phyloP scores from a whole-genome alignment of 2,888 invertebrate genomes.

The Pristionchus japonicus region DNA sequence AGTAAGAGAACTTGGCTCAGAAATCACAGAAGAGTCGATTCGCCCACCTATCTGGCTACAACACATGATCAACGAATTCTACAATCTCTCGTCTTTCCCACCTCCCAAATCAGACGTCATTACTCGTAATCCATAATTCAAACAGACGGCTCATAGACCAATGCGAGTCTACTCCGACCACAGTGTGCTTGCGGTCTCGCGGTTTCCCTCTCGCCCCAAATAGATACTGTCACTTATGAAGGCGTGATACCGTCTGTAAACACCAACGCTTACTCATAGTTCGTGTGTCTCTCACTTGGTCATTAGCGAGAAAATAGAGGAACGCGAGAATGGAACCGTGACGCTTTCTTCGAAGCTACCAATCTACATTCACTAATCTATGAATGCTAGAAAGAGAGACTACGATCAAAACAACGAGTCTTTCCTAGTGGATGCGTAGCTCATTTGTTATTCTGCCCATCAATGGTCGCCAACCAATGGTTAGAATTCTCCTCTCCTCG shows the following conservation, averaged over 20 bases:
- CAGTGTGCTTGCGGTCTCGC: neutral
- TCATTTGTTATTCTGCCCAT: neutral
- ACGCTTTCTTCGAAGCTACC: neutral
- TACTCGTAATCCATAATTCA: conserved; percentile 7
- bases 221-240: neutral
- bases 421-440: neutral
- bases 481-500: neutral
- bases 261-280: neutral
- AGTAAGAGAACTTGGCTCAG: no score
- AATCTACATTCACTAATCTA: neutral
- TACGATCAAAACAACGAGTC: neutral
- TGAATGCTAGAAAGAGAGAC: neutral
- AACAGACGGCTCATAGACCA: neutral
- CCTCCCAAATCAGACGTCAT: neutral
- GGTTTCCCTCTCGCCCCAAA: neutral
- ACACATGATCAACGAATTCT: neutral
- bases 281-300: neutral
- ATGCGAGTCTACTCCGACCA: neutral
- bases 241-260: neutral
- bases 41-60: neutral
- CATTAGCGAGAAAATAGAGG: neutral
- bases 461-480: neutral
- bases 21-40: no score
- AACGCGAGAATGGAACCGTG: neutral
- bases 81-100: neutral